These are phyloP conservation scores for Scaptomyza graminum DNA, from an alignment of 1,140 invertebrate genomes.

Conservation along the genomic window DNA sequence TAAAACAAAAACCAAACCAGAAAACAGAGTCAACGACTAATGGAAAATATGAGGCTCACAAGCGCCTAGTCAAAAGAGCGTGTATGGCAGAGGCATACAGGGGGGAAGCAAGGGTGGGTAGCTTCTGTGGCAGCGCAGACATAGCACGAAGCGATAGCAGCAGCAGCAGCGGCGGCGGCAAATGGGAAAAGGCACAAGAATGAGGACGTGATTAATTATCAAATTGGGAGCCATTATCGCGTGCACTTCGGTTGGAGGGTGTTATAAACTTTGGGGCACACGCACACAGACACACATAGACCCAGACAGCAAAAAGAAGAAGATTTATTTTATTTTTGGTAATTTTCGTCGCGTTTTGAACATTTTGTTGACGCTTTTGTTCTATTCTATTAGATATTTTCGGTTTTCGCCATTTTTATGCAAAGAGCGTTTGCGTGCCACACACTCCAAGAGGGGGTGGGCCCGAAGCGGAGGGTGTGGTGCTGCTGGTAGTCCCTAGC, in stretches of 20 bases:
- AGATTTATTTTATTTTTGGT: conserved; percentile 11
- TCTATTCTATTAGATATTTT: conserved; percentile 66
- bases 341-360: conserved; percentile 53
- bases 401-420: conserved; percentile 60
- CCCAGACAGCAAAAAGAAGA: neutral
- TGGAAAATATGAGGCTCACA: conserved; percentile 66
- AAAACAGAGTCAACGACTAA: conserved; percentile 42
- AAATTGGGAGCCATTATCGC: conserved; percentile 77
- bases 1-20: conserved; percentile 17
- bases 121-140: conserved; percentile 7
- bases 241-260: conserved; percentile 64
- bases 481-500: conserved; percentile 7
- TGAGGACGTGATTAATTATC: conserved; percentile 76
- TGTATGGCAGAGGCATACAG: conserved; percentile 16
- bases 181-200: conserved; percentile 30
- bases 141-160: neutral
- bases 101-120: neutral
- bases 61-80: conserved; percentile 35
- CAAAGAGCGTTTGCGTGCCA: conserved; percentile 64
- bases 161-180: neutral
- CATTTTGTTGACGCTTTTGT: conserved; percentile 71
- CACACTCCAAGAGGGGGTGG: conserved; percentile 3
- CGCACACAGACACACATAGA: conserved; percentile 40
- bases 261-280: conserved; percentile 67
- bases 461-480: too few relatives aligned